phyloP scores from a whole-genome alignment of 2,113 vertebrate genomes.

The Halcyon senegalensis region DNA sequence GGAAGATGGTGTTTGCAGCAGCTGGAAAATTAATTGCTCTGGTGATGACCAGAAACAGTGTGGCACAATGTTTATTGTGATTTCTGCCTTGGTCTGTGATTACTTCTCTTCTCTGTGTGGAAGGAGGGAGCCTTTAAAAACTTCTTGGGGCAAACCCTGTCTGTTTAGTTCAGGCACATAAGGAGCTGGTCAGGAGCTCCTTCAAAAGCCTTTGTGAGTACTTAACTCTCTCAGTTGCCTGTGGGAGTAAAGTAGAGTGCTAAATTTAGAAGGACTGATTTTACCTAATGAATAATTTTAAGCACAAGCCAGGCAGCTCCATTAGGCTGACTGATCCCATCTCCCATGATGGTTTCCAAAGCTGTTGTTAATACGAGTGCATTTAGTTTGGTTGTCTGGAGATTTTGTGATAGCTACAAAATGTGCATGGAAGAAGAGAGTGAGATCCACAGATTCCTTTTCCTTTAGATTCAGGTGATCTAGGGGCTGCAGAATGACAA shows the following conservation, averaged over 20 bases:
- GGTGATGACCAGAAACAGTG: neutral
- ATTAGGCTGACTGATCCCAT: neutral
- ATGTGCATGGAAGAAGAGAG: neutral
- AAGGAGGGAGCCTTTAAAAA: neutral
- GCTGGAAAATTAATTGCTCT: neutral
- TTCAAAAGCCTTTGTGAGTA: neutral
- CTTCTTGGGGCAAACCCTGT: neutral
- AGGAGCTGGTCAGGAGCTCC: neutral
- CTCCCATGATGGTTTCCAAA: neutral
- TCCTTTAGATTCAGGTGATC: neutral
- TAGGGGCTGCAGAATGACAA: neutral
- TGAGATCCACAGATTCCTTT: neutral
- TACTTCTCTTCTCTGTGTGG: neutral
- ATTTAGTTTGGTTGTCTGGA: neutral
- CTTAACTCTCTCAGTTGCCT: neutral
- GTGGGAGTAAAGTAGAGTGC: neutral
- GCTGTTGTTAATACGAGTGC: neutral
- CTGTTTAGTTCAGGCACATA: neutral
- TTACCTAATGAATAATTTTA: neutral
- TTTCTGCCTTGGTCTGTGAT: neutral
- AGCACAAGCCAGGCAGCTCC: neutral
- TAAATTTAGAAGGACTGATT: neutral
- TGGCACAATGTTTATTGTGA: neutral
- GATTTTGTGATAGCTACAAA: neutral
- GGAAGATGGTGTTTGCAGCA: neutral